Percentiles rank a stretch among this genome's conserved stretches.
phyloP scores from a whole-genome alignment of 2,888 invertebrate genomes.

The Mythimna impura region DNA sequence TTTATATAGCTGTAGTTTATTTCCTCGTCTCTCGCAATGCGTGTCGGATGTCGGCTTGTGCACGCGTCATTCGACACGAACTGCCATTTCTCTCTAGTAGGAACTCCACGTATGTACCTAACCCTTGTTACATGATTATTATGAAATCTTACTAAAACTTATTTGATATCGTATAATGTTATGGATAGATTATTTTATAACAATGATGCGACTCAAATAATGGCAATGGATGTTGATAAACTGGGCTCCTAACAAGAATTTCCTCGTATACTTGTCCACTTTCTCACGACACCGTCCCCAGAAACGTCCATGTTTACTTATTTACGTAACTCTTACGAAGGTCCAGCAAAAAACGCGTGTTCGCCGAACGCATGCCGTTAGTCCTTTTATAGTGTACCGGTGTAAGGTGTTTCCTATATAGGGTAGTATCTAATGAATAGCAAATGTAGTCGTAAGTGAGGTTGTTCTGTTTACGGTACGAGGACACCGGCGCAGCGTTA shows the following conservation, averaged over 20 bases:
- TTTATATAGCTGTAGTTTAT: constrained; percentile 75
- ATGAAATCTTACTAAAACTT: constrained; percentile 2
- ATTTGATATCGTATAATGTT: not conserved
- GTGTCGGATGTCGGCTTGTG: constrained; percentile 82
- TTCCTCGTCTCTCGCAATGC: constrained; percentile 85
- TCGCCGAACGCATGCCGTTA: constrained; percentile 73
- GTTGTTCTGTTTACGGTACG: constrained; percentile 75
- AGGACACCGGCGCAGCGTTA: constrained; percentile 65
- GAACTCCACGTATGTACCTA: constrained; percentile 46
- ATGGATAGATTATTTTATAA: constrained; percentile 22
- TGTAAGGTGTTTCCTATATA: constrained; percentile 81
- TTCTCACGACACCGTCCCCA: constrained; percentile 37
- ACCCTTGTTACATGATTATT: constrained; percentile 34
- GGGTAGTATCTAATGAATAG: constrained; percentile 85
- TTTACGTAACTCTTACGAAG: constrained; percentile 78
- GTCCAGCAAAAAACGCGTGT: constrained; percentile 73
- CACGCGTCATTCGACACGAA: constrained; percentile 80
- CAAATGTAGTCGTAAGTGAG: constrained; percentile 80
- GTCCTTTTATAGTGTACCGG: constrained; percentile 76
- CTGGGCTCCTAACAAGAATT: constrained; percentile 12
- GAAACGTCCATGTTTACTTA: constrained; percentile 61
- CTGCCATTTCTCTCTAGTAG: constrained; percentile 73
- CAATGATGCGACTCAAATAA: constrained; percentile 1
- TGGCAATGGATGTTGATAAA: constrained; percentile 15
- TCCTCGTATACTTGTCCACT: constrained; percentile 30